A percentile compares a stretch with the other conserved stretches of the same genome.
Evolutionary conservation across 2,797 vertebrate genomes (phyloP).

Genomic region (Neosalanx taihuensis): DNA sequence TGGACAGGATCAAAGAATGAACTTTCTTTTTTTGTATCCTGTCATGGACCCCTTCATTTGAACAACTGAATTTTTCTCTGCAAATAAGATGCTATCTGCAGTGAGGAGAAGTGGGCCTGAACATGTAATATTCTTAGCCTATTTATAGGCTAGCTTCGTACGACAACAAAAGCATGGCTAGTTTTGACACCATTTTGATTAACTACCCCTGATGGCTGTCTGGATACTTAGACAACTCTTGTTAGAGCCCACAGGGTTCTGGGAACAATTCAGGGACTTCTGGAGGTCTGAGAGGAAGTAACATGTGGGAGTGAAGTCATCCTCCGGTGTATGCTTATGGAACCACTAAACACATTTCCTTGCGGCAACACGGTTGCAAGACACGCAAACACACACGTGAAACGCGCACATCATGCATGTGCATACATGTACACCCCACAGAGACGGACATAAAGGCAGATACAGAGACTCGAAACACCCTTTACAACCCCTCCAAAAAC

Average conservation of each 20-base stretch:
- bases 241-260: constrained; percentile 36
- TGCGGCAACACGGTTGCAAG: constrained; percentile 43
- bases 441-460: neutral
- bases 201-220: neutral
- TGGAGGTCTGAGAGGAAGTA: constrained; percentile 60
- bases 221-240: neutral
- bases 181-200: neutral
- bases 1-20: neutral
- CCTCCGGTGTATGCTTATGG: constrained; percentile 54
- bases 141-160: neutral
- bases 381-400: constrained; percentile 2
- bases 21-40: neutral
- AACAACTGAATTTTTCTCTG: neutral
- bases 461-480: constrained; percentile 3
- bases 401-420: constrained; percentile 35
- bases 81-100: neutral
- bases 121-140: neutral
- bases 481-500: neutral
- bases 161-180: neutral
- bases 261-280: constrained; percentile 55
- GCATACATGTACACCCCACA: neutral
- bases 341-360: constrained; percentile 55
- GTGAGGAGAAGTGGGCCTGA: neutral
- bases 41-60: neutral
- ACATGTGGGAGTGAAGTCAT: constrained; percentile 59